A percentile compares a stretch with the other conserved stretches of the same genome.
phyloP scores from a whole-genome alignment of 1,140 invertebrate genomes.

The Periplaneta americana region DNA sequence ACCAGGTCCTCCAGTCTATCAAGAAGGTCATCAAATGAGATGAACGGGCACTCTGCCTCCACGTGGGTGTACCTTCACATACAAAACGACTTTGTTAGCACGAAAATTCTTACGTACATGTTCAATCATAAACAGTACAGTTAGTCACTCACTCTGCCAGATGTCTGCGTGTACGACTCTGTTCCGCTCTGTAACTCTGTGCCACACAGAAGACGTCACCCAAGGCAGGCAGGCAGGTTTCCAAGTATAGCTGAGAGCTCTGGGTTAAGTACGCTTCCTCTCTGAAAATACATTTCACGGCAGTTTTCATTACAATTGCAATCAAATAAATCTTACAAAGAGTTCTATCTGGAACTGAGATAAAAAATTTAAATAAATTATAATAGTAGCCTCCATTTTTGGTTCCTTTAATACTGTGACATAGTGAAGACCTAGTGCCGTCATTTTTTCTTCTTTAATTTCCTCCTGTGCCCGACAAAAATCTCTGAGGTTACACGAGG shows the following conservation, averaged over 20 bases:
- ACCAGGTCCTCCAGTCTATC: conserved; percentile 90
- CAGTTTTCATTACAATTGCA: no score
- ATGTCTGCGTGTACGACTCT: conserved; percentile 93
- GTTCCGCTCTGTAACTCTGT: conserved; percentile 96
- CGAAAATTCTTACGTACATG: conserved; percentile 1
- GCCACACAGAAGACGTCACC: conserved; percentile 97
- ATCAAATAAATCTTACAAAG: no score
- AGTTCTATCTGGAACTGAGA: no score
- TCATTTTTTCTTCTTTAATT: no score
- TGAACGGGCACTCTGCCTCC: conserved; percentile 95
- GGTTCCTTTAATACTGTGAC: no score
- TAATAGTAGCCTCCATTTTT: no score
- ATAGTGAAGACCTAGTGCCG: no score
- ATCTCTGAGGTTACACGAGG: no score
- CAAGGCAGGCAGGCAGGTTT: conserved; percentile 90
- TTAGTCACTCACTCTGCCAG: conserved; percentile 78
- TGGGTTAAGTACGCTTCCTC: conserved; percentile 94
- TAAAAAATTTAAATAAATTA: no score
- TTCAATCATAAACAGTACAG: not conserved
- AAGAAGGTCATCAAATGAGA: conserved; percentile 88
- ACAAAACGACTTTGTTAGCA: conserved; percentile 15
- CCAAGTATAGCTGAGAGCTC: conserved; percentile 97
- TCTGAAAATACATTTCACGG: conserved; percentile 41
- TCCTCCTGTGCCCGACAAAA: no score
- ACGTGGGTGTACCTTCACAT: conserved; percentile 83